These are phyloP conservation scores for Lethrus apterus DNA, from an alignment of 1,140 invertebrate genomes.

Conservation along the genomic window DNA sequence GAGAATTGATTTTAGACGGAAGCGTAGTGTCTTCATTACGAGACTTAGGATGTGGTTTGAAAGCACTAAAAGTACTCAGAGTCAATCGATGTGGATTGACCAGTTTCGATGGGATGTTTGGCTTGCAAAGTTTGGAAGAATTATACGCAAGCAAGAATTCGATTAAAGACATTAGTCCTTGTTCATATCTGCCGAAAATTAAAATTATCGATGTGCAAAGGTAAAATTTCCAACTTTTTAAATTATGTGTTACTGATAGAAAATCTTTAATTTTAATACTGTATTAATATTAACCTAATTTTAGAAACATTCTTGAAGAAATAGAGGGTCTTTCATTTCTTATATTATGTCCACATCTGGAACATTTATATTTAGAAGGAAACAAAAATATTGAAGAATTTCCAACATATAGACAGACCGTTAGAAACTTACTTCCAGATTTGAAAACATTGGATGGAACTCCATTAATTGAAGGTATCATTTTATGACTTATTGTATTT, in stretches of 20 bases:
- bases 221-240: conserved; percentile 32
- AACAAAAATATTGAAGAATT: conserved; percentile 37
- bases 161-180: conserved; percentile 50
- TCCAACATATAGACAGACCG: conserved; percentile 36
- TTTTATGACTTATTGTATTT: too few species aligned
- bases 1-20: conserved; percentile 53
- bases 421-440: conserved; percentile 39
- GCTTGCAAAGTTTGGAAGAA: conserved; percentile 50
- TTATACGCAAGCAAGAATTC: conserved; percentile 55
- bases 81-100: conserved; percentile 57
- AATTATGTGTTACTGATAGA: conserved; percentile 1
- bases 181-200: conserved; percentile 46
- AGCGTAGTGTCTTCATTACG: conserved; percentile 55
- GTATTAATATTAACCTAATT: conserved; percentile 5
- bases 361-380: conserved; percentile 40
- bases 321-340: conserved; percentile 40
- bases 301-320: conserved; percentile 41
- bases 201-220: conserved; percentile 46
- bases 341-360: conserved; percentile 40
- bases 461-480: conserved; percentile 3
- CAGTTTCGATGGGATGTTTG: conserved; percentile 56
- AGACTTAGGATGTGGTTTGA: conserved; percentile 58
- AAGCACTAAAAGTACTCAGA: conserved; percentile 50
- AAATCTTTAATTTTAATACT: conserved; percentile 7
- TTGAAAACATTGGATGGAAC: conserved; percentile 40